Evolutionary conservation across 2,888 invertebrate genomes (phyloP).

Genomic region (Epirrita christyi): DNA sequence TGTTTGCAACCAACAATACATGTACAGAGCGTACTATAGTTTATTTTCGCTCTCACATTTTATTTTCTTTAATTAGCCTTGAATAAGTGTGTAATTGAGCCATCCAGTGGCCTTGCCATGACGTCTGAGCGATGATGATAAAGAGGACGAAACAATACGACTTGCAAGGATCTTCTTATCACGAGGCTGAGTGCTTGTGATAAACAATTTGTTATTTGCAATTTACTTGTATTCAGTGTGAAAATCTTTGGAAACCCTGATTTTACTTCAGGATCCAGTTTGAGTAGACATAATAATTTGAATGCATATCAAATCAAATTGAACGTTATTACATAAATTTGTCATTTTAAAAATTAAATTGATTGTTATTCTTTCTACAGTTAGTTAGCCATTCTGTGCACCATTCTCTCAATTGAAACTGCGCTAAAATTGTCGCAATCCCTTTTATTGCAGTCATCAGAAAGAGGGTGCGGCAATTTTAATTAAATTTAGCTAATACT

Average conservation of each 20-base stretch:
- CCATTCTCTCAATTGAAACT: no score
- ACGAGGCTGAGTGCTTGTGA: slow-evolving; percentile 16
- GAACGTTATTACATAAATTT: no score
- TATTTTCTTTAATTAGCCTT: slow-evolving; percentile 42
- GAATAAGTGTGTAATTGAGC: slow-evolving; percentile 40
- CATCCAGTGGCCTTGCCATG: slow-evolving; percentile 59
- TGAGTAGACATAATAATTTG: no score
- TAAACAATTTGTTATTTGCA: slow-evolving; percentile 27
- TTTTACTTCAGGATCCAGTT: background rate
- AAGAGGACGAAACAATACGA: slow-evolving; percentile 36
- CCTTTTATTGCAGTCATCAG: no score
- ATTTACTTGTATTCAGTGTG: slow-evolving; percentile 24
- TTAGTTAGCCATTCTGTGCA: no score
- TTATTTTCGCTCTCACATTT: slow-evolving; percentile 5
- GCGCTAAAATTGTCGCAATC: no score
- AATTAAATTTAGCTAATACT: no score
- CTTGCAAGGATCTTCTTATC: slow-evolving; percentile 50
- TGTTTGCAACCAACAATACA: background rate
- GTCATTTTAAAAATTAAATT: no score
- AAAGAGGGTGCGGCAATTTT: no score
- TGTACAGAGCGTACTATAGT: background rate
- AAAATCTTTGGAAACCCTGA: slow-evolving; percentile 1
- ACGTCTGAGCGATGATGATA: slow-evolving; percentile 54
- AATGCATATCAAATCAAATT: no score
- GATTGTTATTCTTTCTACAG: no score